Evolutionary conservation across 2,113 vertebrate genomes (phyloP).

Genomic region (Pantherophis guttatus): DNA sequence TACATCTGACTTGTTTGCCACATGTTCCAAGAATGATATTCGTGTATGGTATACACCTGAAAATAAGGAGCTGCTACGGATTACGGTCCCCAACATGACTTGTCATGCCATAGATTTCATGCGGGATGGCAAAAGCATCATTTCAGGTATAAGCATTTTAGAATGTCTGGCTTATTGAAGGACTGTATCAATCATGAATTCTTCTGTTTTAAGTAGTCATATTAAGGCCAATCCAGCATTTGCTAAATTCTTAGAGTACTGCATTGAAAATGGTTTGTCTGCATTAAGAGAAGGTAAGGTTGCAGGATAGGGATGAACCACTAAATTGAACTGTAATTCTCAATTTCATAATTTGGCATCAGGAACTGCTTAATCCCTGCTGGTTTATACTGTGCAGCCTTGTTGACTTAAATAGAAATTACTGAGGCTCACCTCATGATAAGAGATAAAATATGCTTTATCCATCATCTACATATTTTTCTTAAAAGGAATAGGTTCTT

Average conservation of each 20-base stretch:
- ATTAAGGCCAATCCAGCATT: neutral
- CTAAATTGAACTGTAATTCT: neutral
- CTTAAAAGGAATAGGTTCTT: neutral
- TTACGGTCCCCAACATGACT: conserved; percentile 79
- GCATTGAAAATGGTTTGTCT: neutral
- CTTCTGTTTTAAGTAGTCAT: neutral
- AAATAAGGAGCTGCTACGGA: conserved; percentile 80
- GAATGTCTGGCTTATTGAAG: rapidly evolving
- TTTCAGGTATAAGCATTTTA: conserved; percentile 76
- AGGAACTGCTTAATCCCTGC: neutral
- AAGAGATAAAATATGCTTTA: neutral
- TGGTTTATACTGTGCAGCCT: neutral
- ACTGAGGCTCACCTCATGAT: neutral
- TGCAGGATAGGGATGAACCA: neutral
- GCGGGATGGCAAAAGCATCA: conserved; percentile 82
- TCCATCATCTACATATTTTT: neutral
- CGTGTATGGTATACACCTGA: conserved; percentile 81
- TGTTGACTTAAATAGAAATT: rapidly evolving
- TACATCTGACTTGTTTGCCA: conserved; percentile 82
- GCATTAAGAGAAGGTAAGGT: neutral
- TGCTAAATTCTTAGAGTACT: neutral
- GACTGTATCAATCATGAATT: neutral
- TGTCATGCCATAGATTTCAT: conserved; percentile 81
- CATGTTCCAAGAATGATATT: conserved; percentile 85
- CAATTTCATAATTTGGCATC: neutral